Evolutionary conservation across 1,140 invertebrate genomes (phyloP), one percentile per base, ranked within the genome.

Genomic region (Spodoptera litura): DNA sequence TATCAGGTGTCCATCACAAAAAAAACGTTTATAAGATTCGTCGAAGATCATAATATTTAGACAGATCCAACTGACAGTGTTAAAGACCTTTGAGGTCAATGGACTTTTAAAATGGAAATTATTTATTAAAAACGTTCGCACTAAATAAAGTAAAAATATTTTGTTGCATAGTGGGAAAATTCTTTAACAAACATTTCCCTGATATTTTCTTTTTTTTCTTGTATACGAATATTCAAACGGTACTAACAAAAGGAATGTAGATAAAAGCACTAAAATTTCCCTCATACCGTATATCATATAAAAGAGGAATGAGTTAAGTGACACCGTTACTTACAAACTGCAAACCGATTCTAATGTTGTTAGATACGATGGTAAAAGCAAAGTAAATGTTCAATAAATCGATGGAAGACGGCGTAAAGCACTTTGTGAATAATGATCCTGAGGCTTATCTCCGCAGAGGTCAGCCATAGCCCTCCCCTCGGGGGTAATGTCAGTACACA

Each of bases 321-420:
- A 56, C 68, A 71, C 68, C 68, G 68, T 71, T 71, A 38, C 68
- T 71, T 31, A 71, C 56, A 71, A 71, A 56, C 53, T 71, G 68
- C 68, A 38, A 71, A 71, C 20, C 31, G 52, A 71, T 55, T 56
- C 31, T 56, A 31, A 71, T 71, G 66, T 38, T 70, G 49, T 70
- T 70, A 70, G 66, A 53, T 70, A 70, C 49, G 49, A 70, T 70
- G 66, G 49, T 70, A 53, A 70, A 66, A 70, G 49, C 66, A 52
- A 53, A 53, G 49, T 70, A 66, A 49, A 52, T 53, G 49, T 70
- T 70, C 66, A 52, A 68, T 70, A 52, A 27, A 53, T 70, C 66
- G 49, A 53, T 27, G 49, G 66, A 15, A 11, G 49, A 9, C 20
- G 49, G 10, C 52, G 27, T 53, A 52, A 68, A 70, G 66, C 49